phyloP scores from a whole-genome alignment of 2,113 vertebrate species.

The Megalops atlanticus region DNA sequence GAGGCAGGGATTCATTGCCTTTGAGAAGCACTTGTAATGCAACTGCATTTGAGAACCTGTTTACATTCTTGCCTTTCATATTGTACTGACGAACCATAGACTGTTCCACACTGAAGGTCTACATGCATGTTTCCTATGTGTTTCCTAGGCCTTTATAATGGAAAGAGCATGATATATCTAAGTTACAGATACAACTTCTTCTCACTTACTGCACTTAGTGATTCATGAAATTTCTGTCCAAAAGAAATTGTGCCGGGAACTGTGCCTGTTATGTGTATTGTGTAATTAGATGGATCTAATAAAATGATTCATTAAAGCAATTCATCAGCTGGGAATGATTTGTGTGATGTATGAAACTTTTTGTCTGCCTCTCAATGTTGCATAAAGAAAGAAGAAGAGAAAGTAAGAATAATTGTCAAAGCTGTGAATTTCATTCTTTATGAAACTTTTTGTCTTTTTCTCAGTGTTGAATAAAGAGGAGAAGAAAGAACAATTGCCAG shows the following conservation, averaged over 20 bases:
- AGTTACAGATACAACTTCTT: neutral
- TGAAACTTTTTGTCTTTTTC: neutral
- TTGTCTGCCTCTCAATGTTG: neutral
- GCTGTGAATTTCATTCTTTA: no score
- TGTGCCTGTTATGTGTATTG: neutral
- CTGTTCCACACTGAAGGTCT: no score
- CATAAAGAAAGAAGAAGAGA: no score
- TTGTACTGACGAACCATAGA: no score
- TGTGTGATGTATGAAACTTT: neutral
- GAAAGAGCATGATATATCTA: neutral
- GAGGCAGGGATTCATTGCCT: neutral
- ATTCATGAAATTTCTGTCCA: neutral
- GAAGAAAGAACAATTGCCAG: no score
- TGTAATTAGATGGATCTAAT: neutral
- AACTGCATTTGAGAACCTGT: no score
- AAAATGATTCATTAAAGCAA: neutral
- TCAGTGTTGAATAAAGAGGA: neutral
- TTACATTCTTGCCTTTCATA: no score
- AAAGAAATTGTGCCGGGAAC: no score
- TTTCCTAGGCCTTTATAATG: no score
- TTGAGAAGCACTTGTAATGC: neutral
- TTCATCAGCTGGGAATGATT: neutral
- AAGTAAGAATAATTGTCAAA: no score
- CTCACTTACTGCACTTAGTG: neutral
- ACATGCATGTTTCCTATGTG: no score